These are phyloP conservation scores for Brenthis ino DNA, from an alignment of 2,888 invertebrate species.

Conservation along the genomic window DNA sequence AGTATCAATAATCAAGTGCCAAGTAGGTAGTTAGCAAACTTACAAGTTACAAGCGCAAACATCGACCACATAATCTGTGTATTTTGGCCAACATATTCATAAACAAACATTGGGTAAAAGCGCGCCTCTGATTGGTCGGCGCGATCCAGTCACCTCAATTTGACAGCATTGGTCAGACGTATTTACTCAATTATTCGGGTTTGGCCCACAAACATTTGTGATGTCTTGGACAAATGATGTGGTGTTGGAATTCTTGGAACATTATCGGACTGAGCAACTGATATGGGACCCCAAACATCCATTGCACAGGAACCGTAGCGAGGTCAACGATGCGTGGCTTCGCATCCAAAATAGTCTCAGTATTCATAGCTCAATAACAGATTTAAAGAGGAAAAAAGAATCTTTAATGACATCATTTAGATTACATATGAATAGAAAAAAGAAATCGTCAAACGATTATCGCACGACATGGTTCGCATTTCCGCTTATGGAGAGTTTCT, in stretches of 20 bases:
- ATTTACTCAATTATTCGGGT: conserved; percentile 29
- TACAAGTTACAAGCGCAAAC: conserved; percentile 43
- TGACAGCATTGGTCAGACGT: conserved; percentile 31
- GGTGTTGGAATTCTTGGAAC: conserved; percentile 67
- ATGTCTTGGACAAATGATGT: conserved; percentile 69
- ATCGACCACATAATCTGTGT: conserved; percentile 55
- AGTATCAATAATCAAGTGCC: too few relatives aligned
- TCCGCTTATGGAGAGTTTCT: conserved; percentile 70
- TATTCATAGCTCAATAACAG: conserved; percentile 56
- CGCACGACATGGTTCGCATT: conserved; percentile 72
- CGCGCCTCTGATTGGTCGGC: conserved; percentile 48
- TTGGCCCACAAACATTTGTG: conserved; percentile 41
- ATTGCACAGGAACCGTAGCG: conserved; percentile 61
- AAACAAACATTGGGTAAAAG: conserved; percentile 62
- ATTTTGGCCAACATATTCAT: conserved; percentile 61
- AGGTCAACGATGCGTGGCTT: conserved; percentile 67
- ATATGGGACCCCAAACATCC: conserved; percentile 73
- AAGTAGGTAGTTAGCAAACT: not conserved
- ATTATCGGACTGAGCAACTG: conserved; percentile 63
- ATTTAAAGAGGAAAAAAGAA: conserved; percentile 75
- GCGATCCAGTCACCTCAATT: conserved; percentile 21
- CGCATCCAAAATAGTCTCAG: conserved; percentile 62
- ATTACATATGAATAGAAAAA: conserved; percentile 62
- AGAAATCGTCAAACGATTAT: conserved; percentile 51
- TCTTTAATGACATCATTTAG: conserved; percentile 74